These are phyloP conservation scores for Philopotamus ludificatus DNA, from an alignment of 1,140 invertebrate species.

Conservation along the genomic window DNA sequence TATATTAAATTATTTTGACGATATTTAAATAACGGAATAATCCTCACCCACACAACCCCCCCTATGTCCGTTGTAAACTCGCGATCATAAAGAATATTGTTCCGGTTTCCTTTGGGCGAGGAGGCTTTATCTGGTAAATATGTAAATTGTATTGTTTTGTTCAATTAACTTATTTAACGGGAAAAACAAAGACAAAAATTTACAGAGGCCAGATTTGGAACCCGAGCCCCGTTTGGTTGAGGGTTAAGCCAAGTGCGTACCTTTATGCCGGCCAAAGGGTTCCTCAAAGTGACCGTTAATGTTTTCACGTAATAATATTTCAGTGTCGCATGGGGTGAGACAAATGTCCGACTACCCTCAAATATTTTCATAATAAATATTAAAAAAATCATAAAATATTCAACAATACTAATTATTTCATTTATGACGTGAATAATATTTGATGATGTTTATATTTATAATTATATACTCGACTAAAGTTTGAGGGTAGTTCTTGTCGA, in stretches of 20 bases:
- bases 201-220: constrained; percentile 30
- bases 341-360: constrained; percentile 4
- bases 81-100: constrained; percentile 26
- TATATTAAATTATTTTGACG: too few species aligned
- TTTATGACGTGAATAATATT: too few species aligned
- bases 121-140: not conserved
- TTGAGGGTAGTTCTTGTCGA: not conserved
- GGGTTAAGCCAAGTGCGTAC: constrained; percentile 19
- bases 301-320: constrained; percentile 36
- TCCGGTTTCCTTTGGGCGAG: not conserved
- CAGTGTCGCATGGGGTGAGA: constrained; percentile 13
- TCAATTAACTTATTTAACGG: constrained; percentile 38
- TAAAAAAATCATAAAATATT: too few species aligned
- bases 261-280: constrained; percentile 32
- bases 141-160: constrained; percentile 25
- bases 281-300: constrained; percentile 37
- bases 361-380: too few species aligned
- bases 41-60: too few species aligned
- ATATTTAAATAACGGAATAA: too few species aligned
- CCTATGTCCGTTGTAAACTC: too few species aligned
- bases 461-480: not conserved
- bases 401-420: too few species aligned
- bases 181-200: constrained; percentile 32
- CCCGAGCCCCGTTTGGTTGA: not conserved
- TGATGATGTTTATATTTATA: too few species aligned